Conservation (phyloP, 1,140 invertebrate genomes). For the Melitaea cinxia region DNA sequence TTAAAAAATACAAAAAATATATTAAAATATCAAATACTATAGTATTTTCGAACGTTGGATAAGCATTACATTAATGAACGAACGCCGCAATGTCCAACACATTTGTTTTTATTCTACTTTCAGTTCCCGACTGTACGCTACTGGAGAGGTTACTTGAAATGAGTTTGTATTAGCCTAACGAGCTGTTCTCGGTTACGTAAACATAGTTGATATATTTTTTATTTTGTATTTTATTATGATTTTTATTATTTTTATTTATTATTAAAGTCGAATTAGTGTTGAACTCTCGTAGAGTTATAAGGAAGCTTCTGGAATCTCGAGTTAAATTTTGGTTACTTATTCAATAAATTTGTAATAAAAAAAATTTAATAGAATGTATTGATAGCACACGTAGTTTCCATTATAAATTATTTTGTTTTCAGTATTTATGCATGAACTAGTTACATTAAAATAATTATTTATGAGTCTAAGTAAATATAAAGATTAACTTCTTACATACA, state of each 20-base stretch:
- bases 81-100: conserved; percentile 10
- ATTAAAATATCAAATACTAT: not conserved
- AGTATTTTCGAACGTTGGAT: conserved; percentile 5
- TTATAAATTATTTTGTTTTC: too few relatives aligned
- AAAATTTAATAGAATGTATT: too few relatives aligned
- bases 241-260: not conserved
- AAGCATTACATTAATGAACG: conserved; percentile 7
- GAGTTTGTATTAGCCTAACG: conserved; percentile 26
- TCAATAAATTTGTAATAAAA: too few relatives aligned
- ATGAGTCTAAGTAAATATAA: too few relatives aligned
- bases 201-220: not conserved
- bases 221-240: not conserved
- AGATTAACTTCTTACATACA: too few relatives aligned
- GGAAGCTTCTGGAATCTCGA: too few relatives aligned
- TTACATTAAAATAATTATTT: too few relatives aligned
- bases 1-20: not conserved
- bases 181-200: conserved; percentile 15
- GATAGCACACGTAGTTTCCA: too few relatives aligned
- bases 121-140: conserved; percentile 7
- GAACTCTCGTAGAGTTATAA: not conserved
- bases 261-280: too few relatives aligned
- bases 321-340: too few relatives aligned
- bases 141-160: conserved; percentile 20
- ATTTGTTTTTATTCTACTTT: conserved; percentile 10
- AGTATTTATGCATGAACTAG: too few relatives aligned